phyloP scores from a whole-genome alignment of 2,113 vertebrate genomes.

The Cyprinodon tularosa region DNA sequence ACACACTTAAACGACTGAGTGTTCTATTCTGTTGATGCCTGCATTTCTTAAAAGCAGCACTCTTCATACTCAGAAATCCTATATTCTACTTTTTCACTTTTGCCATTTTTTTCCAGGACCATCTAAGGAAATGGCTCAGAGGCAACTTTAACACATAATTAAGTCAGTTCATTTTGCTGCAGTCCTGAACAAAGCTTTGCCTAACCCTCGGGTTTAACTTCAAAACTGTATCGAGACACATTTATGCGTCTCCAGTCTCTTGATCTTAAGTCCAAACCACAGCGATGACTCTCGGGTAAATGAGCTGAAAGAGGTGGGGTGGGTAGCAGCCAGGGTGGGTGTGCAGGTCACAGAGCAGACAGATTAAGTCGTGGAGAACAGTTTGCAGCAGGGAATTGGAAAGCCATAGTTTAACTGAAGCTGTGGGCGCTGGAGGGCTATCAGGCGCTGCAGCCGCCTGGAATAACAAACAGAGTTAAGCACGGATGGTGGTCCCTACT shows the following conservation, averaged over 20 bases:
- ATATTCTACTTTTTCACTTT: conserved; percentile 25
- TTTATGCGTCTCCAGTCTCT: conserved; percentile 56
- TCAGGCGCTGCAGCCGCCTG: conserved; percentile 58
- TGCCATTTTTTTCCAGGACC: conserved; percentile 37
- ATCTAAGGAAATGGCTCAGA: conserved; percentile 6
- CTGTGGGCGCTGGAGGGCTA: conserved; percentile 60
- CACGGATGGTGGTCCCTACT: conserved; percentile 66
- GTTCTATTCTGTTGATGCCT: conserved; percentile 31
- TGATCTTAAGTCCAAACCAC: conserved; percentile 73
- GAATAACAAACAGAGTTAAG: conserved; percentile 69
- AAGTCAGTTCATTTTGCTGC: conserved; percentile 47
- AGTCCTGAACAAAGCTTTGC: conserved; percentile 50
- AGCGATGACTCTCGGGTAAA: conserved; percentile 71
- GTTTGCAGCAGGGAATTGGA: conserved; percentile 63
- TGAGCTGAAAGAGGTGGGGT: conserved; percentile 57
- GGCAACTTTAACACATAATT: conserved; percentile 52
- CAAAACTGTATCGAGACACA: conserved; percentile 48
- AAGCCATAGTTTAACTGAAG: conserved; percentile 54
- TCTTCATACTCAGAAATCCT: neutral
- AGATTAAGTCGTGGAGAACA: conserved; percentile 60
- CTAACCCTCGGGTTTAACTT: conserved; percentile 56
- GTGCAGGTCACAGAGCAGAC: conserved; percentile 36
- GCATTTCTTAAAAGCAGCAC: neutral
- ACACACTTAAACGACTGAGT: conserved; percentile 8
- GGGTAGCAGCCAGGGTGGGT: conserved; percentile 12